Evolutionary conservation across 2,888 invertebrate species (phyloP).

Genomic region (Diogma glabrata): DNA sequence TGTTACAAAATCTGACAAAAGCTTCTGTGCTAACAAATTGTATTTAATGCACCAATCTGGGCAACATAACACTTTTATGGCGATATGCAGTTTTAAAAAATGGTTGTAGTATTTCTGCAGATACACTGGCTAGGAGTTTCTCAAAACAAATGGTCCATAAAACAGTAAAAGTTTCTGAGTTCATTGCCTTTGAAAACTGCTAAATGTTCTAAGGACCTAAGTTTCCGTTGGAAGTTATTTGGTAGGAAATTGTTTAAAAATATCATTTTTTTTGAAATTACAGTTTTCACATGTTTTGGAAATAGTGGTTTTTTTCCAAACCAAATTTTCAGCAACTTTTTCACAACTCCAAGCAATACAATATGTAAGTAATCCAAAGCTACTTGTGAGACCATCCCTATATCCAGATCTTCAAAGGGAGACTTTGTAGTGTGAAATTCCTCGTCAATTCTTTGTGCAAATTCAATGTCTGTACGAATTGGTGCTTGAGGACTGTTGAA

Average conservation of each 20-base stretch:
- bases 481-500: neutral
- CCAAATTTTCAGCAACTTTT: neutral
- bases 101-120: neutral
- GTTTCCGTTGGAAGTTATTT: neutral
- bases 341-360: neutral
- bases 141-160: neutral
- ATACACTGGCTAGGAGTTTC: neutral
- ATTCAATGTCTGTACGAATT: neutral
- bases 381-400: neutral
- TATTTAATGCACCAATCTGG: neutral
- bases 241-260: neutral
- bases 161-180: neutral
- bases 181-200: neutral
- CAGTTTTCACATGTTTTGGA: neutral
- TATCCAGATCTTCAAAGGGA: neutral
- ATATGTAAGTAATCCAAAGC: neutral
- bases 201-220: conserved; percentile 1
- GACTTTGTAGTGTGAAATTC: neutral
- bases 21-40: neutral
- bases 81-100: neutral
- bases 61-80: neutral
- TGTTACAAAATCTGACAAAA: neutral
- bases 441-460: neutral
- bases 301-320: neutral
- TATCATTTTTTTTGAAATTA: neutral